phyloP scores from a whole-genome alignment of 2,113 vertebrate genomes.

The Perognathus longimembris region DNA sequence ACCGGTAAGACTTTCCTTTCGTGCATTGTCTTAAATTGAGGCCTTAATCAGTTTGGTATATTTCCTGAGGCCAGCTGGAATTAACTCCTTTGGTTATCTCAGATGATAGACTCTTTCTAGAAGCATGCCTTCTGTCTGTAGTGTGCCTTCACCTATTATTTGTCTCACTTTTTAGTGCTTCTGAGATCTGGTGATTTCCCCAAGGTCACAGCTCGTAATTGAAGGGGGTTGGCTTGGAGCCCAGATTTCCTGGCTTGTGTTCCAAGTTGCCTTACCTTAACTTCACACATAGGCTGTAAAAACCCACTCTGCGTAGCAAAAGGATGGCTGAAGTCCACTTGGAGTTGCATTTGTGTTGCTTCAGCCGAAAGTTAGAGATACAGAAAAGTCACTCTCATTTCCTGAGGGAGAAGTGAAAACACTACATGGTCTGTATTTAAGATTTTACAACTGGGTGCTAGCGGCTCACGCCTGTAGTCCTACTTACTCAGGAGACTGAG shows the following conservation, averaged over 20 bases:
- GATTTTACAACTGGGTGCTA: not conserved
- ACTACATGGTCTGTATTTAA: not conserved
- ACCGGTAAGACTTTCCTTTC: slow-evolving; percentile 88
- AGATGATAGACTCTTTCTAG: not conserved
- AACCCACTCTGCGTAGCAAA: not conserved
- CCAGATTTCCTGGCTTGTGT: not conserved
- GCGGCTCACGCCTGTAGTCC: too few species aligned
- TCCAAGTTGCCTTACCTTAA: not conserved
- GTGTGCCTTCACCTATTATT: not conserved
- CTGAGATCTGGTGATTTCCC: not conserved
- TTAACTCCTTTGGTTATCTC: not conserved
- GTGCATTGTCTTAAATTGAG: not conserved
- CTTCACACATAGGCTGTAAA: not conserved
- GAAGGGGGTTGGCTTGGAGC: slow-evolving; percentile 28
- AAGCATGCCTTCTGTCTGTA: not conserved
- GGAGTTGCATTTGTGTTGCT: not conserved
- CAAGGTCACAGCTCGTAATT: slow-evolving; percentile 21
- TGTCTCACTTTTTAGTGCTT: not conserved
- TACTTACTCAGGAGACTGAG: too few species aligned
- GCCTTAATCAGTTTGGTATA: not conserved
- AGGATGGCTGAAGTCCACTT: not conserved
- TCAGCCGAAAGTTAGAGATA: not conserved
- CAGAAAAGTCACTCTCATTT: not conserved
- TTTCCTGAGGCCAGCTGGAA: not conserved
- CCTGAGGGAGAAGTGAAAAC: not conserved